A percentile compares a stretch with the other conserved stretches of the same genome.
Evolutionary conservation across 2,888 invertebrate genomes (phyloP).

Genomic region (Ashinkailepas kermadecensis): DNA sequence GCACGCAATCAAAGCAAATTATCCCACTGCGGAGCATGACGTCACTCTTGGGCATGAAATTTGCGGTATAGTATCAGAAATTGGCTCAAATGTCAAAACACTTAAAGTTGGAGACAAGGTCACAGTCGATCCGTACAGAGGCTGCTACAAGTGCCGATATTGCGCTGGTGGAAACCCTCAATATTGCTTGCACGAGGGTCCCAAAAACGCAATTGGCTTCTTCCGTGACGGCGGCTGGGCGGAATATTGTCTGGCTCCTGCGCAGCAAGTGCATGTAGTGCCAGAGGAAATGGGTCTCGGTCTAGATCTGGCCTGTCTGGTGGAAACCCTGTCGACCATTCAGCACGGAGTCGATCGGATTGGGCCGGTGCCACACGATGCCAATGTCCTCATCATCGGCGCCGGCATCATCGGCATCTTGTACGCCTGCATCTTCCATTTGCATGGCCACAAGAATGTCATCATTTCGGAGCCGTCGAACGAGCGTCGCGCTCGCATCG

Average conservation of each 20-base stretch:
- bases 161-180: slow-evolving; percentile 59
- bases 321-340: slow-evolving; percentile 62
- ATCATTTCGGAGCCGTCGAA: slow-evolving; percentile 59
- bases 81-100: slow-evolving; percentile 50
- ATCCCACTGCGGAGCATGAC: slow-evolving; percentile 40
- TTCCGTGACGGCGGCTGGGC: slow-evolving; percentile 62
- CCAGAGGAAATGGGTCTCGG: slow-evolving; percentile 50
- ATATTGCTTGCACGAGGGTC: slow-evolving; percentile 54
- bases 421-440: slow-evolving; percentile 58
- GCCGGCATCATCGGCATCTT: slow-evolving; percentile 66
- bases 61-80: slow-evolving; percentile 52
- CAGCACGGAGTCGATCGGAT: slow-evolving; percentile 60
- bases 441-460: slow-evolving; percentile 60
- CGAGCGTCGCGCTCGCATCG: slow-evolving; percentile 38
- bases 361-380: slow-evolving; percentile 53
- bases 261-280: slow-evolving; percentile 53
- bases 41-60: slow-evolving; percentile 60
- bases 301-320: slow-evolving; percentile 50
- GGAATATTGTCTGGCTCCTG: slow-evolving; percentile 53
- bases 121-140: slow-evolving; percentile 57
- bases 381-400: slow-evolving; percentile 56
- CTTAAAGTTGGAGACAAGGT: slow-evolving; percentile 59
- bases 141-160: slow-evolving; percentile 54
- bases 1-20: slow-evolving; percentile 57
- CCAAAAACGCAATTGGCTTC: slow-evolving; percentile 58